phyloP scores from a whole-genome alignment of 2,888 invertebrate genomes.

The Orthosia cruda region DNA sequence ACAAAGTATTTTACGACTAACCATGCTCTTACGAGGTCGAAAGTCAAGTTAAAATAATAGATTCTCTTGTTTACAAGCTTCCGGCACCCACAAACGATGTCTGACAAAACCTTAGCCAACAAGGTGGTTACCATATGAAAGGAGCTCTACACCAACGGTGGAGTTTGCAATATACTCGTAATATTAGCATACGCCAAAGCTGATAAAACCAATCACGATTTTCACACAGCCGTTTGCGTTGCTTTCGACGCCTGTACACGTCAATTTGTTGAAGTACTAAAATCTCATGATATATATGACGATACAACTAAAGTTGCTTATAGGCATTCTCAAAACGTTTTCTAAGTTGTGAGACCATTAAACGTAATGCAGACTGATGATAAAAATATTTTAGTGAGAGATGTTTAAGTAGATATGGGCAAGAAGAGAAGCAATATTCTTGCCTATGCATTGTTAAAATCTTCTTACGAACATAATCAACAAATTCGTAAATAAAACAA shows the following conservation, averaged over 20 bases:
- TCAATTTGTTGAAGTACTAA: conserved; percentile 18
- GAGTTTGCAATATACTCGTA: conserved; percentile 38
- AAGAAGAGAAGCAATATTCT: not conserved
- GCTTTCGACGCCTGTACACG: conserved; percentile 36
- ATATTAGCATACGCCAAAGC: conserved; percentile 58
- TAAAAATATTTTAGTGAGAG: not conserved
- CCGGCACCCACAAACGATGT: conserved; percentile 31
- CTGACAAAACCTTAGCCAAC: conserved; percentile 29
- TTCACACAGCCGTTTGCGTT: conserved; percentile 43
- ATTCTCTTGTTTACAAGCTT: conserved; percentile 49
- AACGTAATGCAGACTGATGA: not conserved
- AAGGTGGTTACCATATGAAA: conserved; percentile 59
- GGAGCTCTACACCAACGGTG: conserved; percentile 25
- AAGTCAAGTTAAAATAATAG: conserved; percentile 50
- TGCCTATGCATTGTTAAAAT: no score
- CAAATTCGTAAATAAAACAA: no score
- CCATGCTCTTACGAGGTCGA: conserved; percentile 14
- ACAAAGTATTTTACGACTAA: conserved; percentile 23
- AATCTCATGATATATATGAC: conserved; percentile 11
- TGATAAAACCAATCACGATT: conserved; percentile 57
- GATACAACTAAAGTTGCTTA: not conserved
- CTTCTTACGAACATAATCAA: no score
- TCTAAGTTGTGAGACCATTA: not conserved
- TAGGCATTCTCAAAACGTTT: not conserved
- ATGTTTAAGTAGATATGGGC: no score